Percentiles rank a stretch among this genome's conserved stretches.
phyloP scores from a whole-genome alignment of 2,888 invertebrate genomes.

The Anthophora plumipes region DNA sequence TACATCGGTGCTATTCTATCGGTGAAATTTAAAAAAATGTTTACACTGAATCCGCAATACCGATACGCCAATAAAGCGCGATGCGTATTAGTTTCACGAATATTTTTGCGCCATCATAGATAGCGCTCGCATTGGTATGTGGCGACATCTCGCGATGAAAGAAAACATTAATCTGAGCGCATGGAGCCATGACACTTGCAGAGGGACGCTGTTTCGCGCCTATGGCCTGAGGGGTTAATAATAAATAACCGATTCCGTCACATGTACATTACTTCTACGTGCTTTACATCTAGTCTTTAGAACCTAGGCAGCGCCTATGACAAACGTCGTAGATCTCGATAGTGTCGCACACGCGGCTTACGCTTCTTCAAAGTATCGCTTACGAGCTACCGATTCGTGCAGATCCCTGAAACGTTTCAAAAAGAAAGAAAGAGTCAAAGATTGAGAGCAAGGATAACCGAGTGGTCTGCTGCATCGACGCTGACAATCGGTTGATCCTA shows the following conservation, averaged over 20 bases:
- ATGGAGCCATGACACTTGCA: slow-evolving; percentile 43
- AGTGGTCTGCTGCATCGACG: not conserved
- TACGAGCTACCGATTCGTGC: slow-evolving; percentile 34
- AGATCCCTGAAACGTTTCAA: slow-evolving; percentile 49
- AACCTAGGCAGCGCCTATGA: slow-evolving; percentile 59
- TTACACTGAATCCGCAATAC: slow-evolving; percentile 10
- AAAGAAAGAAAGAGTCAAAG: slow-evolving; percentile 52
- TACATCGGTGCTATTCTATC: not conserved
- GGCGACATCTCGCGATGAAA: slow-evolving; percentile 23
- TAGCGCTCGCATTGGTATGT: slow-evolving; percentile 4
- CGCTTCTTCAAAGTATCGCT: slow-evolving; percentile 22
- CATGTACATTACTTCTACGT: slow-evolving; percentile 48
- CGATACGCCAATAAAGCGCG: not conserved
- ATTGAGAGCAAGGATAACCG: slow-evolving; percentile 4
- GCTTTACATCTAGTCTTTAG: slow-evolving; percentile 52
- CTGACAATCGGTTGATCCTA: slow-evolving; percentile 10
- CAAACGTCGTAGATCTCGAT: slow-evolving; percentile 44
- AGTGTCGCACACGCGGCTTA: slow-evolving; percentile 48
- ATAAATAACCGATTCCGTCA: slow-evolving; percentile 66
- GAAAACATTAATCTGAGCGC: slow-evolving; percentile 14
- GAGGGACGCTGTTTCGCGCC: slow-evolving; percentile 59
- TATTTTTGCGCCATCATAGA: not conserved
- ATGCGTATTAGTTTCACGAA: slow-evolving; percentile 5
- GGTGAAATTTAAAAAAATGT: slow-evolving; percentile 15
- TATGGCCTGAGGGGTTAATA: slow-evolving; percentile 65